Evolutionary conservation across 2,113 vertebrate species (phyloP).

Genomic region (Heteronetta atricapilla): DNA sequence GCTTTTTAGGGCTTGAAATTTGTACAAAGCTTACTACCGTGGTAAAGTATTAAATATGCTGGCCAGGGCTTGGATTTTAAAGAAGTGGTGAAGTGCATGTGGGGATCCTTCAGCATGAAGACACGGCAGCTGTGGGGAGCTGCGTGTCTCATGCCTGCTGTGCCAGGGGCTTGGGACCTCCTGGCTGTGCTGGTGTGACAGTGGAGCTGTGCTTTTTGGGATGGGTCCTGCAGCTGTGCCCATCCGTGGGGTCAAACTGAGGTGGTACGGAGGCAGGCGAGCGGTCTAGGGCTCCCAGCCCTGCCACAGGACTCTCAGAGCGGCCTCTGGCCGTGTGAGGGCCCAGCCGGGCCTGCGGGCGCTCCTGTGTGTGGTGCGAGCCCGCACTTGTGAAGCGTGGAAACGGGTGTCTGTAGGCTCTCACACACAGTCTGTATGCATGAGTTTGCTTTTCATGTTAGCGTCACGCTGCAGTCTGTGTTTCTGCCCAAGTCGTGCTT

Average conservation of each 20-base stretch:
- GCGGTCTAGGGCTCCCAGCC: too few species aligned
- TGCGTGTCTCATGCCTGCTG: not conserved
- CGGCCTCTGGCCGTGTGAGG: not conserved
- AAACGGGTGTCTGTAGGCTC: not conserved
- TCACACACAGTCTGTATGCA: not conserved
- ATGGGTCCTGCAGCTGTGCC: too few species aligned
- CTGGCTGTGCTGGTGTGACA: not conserved
- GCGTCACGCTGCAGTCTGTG: not conserved
- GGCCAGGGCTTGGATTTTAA: not conserved
- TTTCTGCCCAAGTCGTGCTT: conserved; percentile 27
- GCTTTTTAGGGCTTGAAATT: not conserved
- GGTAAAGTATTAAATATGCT: not conserved
- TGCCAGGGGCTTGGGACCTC: not conserved
- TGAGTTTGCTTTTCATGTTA: conserved; percentile 29
- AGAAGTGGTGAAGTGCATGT: not conserved
- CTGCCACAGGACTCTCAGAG: not conserved
- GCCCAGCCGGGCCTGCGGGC: not conserved
- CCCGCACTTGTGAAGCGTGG: not conserved
- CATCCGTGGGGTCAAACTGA: too few species aligned
- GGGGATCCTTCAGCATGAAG: not conserved
- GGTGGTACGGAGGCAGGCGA: too few species aligned
- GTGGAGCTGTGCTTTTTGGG: too few species aligned
- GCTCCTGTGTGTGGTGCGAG: not conserved
- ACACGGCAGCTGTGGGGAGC: not conserved
- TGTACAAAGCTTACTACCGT: not conserved